Evolutionary conservation across 2,797 vertebrate genomes (phyloP).

Genomic region (Florisuga fusca): DNA sequence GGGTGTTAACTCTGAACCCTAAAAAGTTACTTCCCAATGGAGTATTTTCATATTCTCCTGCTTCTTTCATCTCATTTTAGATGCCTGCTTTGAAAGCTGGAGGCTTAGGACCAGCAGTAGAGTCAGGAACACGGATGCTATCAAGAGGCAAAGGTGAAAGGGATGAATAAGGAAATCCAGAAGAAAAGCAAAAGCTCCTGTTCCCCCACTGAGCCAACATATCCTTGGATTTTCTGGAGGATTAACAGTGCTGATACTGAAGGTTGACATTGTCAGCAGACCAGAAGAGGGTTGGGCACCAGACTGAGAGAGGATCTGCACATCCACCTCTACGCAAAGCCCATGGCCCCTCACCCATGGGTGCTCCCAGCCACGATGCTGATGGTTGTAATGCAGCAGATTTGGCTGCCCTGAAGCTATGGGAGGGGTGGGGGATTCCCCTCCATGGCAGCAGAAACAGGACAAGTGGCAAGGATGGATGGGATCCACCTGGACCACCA

Average conservation of each 20-base stretch:
- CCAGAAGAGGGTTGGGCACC: background rate
- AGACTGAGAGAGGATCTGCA: background rate
- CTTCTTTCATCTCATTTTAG: background rate
- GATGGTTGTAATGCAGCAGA: background rate
- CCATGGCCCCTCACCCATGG: fast-evolving
- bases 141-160: background rate
- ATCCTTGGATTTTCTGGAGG: background rate
- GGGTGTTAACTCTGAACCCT: background rate
- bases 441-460: fast-evolving
- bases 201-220: background rate
- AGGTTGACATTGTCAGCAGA: background rate
- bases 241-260: background rate
- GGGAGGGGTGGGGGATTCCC: background rate
- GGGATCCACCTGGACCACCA: no score
- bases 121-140: background rate
- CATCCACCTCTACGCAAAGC: background rate
- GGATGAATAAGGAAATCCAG: background rate
- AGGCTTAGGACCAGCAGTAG: background rate
- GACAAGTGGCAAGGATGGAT: background rate
- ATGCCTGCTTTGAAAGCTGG: background rate
- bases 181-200: background rate
- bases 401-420: background rate
- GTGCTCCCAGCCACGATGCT: background rate
- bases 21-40: background rate
- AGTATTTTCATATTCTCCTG: background rate